Evolutionary conservation across 1,140 invertebrate species (phyloP).

Genomic region (Brachionus paranguensis): DNA sequence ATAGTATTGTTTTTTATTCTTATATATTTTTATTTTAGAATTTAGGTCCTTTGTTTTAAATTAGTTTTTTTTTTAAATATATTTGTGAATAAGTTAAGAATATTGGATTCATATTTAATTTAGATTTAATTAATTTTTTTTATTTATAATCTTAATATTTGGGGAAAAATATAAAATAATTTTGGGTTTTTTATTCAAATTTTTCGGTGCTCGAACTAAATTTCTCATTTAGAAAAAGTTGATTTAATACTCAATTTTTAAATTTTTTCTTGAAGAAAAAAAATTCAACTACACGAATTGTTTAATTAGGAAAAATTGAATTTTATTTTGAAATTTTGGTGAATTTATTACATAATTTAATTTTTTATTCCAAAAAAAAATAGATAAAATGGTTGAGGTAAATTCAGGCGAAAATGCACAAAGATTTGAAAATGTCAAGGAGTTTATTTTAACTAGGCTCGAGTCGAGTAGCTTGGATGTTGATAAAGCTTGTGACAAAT

Average conservation of each 20-base stretch:
- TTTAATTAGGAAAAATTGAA: not conserved
- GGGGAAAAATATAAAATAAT: no score
- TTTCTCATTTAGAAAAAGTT: no score
- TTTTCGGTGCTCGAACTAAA: no score
- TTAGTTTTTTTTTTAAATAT: no score
- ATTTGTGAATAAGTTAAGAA: no score
- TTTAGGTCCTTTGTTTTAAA: no score
- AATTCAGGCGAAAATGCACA: not conserved
- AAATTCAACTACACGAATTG: not conserved
- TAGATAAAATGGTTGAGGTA: not conserved
- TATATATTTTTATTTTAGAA: no score
- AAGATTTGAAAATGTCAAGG: slow-evolving; percentile 3
- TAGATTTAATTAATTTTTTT: no score
- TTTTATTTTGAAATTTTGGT: not conserved
- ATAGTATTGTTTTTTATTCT: no score
- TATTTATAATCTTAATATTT: no score
- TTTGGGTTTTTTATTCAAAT: no score
- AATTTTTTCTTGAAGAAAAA: not conserved
- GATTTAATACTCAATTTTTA: not conserved
- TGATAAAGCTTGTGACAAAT: not conserved
- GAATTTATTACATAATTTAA: not conserved
- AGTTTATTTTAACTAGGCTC: not conserved
- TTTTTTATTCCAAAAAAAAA: not conserved
- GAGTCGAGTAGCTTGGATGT: not conserved
- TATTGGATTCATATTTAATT: no score